phyloP scores from a whole-genome alignment of 2,113 vertebrate genomes.

The Ageneiosus marmoratus region DNA sequence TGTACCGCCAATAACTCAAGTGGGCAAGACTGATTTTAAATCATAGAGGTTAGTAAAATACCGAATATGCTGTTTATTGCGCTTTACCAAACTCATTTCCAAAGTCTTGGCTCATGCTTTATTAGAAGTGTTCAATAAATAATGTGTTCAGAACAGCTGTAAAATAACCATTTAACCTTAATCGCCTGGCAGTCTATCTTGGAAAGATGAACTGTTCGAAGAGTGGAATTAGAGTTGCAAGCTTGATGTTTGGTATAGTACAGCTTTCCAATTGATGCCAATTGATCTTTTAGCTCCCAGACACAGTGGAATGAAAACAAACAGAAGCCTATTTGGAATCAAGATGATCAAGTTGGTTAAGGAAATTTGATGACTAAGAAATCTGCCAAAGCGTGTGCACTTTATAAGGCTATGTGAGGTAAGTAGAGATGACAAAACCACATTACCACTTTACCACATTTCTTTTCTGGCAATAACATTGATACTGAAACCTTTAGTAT shows the following conservation, averaged over 20 bases:
- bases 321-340: constrained; percentile 5
- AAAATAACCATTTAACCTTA: constrained; percentile 56
- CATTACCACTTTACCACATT: no score
- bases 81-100: constrained; percentile 30
- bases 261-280: constrained; percentile 21
- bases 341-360: neutral
- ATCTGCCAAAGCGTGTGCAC: neutral
- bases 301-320: constrained; percentile 14
- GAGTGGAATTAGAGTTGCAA: constrained; percentile 21
- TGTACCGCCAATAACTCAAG: constrained; percentile 24
- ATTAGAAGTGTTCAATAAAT: constrained; percentile 56
- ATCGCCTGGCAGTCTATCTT: constrained; percentile 53
- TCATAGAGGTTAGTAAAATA: constrained; percentile 16
- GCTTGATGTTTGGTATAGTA: neutral
- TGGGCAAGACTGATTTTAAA: constrained; percentile 11
- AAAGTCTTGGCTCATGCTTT: constrained; percentile 32
- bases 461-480: no score
- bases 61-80: constrained; percentile 11
- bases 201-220: constrained; percentile 38
- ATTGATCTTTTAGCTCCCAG: neutral
- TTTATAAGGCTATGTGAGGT: neutral
- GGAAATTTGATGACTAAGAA: neutral
- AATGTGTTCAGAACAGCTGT: constrained; percentile 48
- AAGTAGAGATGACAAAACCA: no score
- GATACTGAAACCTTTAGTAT: no score